These are phyloP conservation scores for Limonius californicus DNA, from an alignment of 1,140 invertebrate species.

Conservation along the genomic window DNA sequence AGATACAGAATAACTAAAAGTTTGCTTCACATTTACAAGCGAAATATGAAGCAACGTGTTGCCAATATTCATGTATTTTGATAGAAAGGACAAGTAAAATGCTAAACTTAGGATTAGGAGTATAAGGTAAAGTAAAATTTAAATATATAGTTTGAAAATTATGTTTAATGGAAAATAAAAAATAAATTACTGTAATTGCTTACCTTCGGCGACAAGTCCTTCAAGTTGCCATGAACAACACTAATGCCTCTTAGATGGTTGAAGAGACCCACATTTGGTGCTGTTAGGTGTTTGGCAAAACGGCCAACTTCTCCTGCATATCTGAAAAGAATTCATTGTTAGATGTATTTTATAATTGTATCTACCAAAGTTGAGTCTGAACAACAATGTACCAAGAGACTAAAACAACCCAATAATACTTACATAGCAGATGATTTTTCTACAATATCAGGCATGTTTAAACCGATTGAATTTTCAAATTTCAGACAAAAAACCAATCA, in stretches of 20 bases:
- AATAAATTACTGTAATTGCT: slow-evolving; percentile 1
- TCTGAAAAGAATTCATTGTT: slow-evolving; percentile 44
- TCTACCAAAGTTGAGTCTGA: no score
- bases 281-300: slow-evolving; percentile 32
- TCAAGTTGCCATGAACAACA: slow-evolving; percentile 42
- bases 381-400: no score
- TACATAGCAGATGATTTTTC: slow-evolving; percentile 31
- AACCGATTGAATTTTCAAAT: no score
- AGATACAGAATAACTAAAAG: no score
- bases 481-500: slow-evolving; percentile 35
- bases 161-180: neutral
- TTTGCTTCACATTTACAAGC: no score
- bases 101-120: no score
- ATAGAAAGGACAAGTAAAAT: no score
- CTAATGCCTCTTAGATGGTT: slow-evolving; percentile 44
- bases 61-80: no score
- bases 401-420: no score
- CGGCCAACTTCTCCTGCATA: slow-evolving; percentile 37
- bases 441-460: slow-evolving; percentile 44
- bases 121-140: neutral
- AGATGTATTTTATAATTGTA: no score
- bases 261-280: slow-evolving; percentile 37
- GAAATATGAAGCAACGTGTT: no score
- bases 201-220: slow-evolving; percentile 50
- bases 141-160: neutral